Evolutionary conservation across 2,888 invertebrate species (phyloP), one percentile per base, ranked within the genome.

Genomic region (Mesorhabditis spiculigera): DNA sequence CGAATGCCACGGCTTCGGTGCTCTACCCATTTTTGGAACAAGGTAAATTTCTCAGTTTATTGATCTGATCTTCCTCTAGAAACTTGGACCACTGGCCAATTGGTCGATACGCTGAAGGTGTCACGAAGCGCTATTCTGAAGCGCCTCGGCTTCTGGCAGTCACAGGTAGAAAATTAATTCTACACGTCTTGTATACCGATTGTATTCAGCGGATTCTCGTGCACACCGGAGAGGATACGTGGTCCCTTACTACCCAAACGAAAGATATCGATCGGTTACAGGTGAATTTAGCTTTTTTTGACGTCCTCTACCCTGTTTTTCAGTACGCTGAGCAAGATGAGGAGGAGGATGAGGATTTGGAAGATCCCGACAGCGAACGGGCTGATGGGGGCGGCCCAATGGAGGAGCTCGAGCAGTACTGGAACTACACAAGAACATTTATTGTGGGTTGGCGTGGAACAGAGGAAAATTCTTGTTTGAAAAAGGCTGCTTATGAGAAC

Each of bases 381-480:
- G 58, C 8, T 50, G 58, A 50, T 50, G 58, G 58, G n/a, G n/a
- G 70, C 8, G 75, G 73, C 58, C 74, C 75, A 62, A 68, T 75
- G 16, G 85, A 85, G 42, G 71, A 75, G 6, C 74, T 85, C 43
- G 85, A 85, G 73, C 79, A 81, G 66, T 85, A 80, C 73, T 85
- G 85, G 85, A 71, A 71, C 65, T 85, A 85, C 73, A 83, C 83
- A 3, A 71, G 71, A 64, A 77, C 77, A 68, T 76, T 71, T 66
- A 80, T 78, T 68, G 78, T 78, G 45, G 71, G 74, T 67, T 63
- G n/a, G 8, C n/a, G 58, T 50, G n/a, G 58, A 50, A 13, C n/a
- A 28, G 28, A 28, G 28, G 28, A 3, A 28, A 28, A 28, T 28
- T 28, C 28, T 28, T 28, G 28, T 28, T 28, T 28, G 28, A 28